A percentile compares a stretch with the other conserved stretches of the same genome.
Conservation (phyloP, 2,797 vertebrate genomes). For the Chaetodon trifasciatus region DNA sequence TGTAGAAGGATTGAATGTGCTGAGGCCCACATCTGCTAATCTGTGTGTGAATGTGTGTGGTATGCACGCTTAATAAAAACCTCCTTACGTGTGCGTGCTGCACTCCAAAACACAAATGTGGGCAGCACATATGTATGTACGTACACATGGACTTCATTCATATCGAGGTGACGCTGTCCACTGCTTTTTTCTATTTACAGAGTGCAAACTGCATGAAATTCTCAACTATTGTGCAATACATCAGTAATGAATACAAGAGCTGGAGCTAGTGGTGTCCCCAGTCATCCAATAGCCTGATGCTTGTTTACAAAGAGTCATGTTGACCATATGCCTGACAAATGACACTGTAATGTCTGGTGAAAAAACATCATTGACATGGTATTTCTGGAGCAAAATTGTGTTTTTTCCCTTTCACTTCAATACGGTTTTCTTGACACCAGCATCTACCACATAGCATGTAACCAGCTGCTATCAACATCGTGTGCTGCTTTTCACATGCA, state of each 20-base stretch:
- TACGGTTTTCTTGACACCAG: background rate
- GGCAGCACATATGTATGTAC: constrained; percentile 47
- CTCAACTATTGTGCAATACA: constrained; percentile 10
- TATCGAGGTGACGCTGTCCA: constrained; percentile 10
- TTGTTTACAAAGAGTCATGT: background rate
- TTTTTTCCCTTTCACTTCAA: background rate
- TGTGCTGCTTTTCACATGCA: too few relatives aligned
- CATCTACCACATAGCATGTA: background rate
- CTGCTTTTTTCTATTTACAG: constrained; percentile 13
- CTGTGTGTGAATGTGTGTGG: constrained; percentile 36
- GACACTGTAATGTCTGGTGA: background rate
- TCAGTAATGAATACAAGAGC: background rate
- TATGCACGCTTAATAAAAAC: constrained; percentile 50
- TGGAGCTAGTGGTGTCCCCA: background rate
- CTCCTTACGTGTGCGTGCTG: constrained; percentile 45
- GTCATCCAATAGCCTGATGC: background rate
- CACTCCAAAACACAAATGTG: constrained; percentile 37
- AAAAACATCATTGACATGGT: background rate
- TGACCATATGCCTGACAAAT: background rate
- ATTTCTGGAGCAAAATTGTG: background rate
- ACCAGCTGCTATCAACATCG: too few relatives aligned
- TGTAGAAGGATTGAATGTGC: constrained; percentile 9
- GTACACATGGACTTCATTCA: constrained; percentile 49
- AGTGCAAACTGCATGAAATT: constrained; percentile 12
- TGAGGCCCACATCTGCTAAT: constrained; percentile 42